Base-by-base conservation (phyloP, 2,113 vertebrate species). In the Tetrao urogallus region DNA sequence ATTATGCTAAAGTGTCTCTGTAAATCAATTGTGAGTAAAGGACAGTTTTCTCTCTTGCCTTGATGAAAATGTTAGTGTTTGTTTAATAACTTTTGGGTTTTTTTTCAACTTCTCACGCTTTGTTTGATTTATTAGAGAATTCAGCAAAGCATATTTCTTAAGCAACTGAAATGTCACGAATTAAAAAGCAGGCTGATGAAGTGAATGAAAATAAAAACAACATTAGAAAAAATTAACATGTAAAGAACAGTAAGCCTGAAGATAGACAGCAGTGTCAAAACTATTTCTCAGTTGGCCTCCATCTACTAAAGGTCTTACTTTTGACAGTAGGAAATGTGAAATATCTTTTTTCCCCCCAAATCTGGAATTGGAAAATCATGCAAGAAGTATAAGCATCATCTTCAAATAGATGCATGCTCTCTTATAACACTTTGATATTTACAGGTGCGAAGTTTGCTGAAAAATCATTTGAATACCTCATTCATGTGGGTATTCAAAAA, bases 1-100 rank as follows among this genome's bases (percentile, higher is more conserved):
- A 52, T 47, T 60, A 6, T 90, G 86, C 28, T 80, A 74, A 77
- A 73, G 28, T 78, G 13, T 83, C 94, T 82, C 45, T 87, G 36
- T 67, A 91, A 66, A 76, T 82, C 30, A 48, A 4, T 84, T 61
- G 16, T 81, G 82, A 32, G 8, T 43, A 16, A 87, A 67, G 38
- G 25, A 48, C 65, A 24, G 38, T 50, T 82, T 54, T 57, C 17
- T 15, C 15, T 63, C 32, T 89, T 3, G 0, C 5, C 16, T 67
- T 89, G 28, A 42, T 30, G 34, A 78, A 78, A 77, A 67, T 32
- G 14, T 22, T 74, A 40, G 17, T 67, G 30, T 73, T 70, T 91
- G 10, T 66, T 81, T 22, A 81, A 66, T 60, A 86, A 4, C 2
- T 64, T 66, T 48, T 8, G 0, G 7, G 43, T 10, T 47, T 47